These are phyloP conservation scores for Carduelis carduelis DNA, from an alignment of 2,797 vertebrate genomes.

Conservation along the genomic window DNA sequence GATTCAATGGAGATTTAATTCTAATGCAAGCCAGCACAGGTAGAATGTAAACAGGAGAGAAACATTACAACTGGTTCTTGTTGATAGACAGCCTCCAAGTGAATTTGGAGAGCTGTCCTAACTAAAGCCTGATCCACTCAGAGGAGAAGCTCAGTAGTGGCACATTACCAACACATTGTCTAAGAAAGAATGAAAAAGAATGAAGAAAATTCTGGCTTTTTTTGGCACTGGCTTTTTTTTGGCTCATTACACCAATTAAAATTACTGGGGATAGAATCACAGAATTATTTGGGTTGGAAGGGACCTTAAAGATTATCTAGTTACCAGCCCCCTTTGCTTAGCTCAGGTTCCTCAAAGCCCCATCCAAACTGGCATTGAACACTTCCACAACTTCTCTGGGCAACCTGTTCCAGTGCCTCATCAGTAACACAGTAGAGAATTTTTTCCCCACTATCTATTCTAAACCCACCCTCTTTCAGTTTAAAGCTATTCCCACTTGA, in stretches of 20 bases:
- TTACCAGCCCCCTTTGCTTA: background rate
- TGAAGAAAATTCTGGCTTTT: background rate
- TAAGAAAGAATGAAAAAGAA: background rate
- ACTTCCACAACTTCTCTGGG: background rate
- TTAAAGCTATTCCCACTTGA: background rate
- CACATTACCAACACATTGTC: background rate
- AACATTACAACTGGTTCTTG: constrained; percentile 7
- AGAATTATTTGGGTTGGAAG: background rate
- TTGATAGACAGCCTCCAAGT: background rate
- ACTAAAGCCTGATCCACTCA: background rate
- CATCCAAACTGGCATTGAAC: background rate
- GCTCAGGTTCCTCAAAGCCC: background rate
- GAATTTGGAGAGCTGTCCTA: constrained; percentile 1
- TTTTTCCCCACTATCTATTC: background rate
- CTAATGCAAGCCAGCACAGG: constrained; percentile 52
- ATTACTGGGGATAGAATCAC: background rate
- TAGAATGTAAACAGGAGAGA: constrained; percentile 46
- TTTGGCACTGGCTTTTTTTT: background rate
- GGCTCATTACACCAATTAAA: background rate
- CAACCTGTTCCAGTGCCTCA: background rate
- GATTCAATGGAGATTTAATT: constrained; percentile 41
- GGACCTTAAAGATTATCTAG: background rate
- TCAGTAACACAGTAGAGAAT: background rate
- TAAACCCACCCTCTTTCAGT: background rate
- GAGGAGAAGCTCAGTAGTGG: background rate